Conservation (phyloP, 2,113 vertebrate species). For the Tympanuchus pallidicinctus region DNA sequence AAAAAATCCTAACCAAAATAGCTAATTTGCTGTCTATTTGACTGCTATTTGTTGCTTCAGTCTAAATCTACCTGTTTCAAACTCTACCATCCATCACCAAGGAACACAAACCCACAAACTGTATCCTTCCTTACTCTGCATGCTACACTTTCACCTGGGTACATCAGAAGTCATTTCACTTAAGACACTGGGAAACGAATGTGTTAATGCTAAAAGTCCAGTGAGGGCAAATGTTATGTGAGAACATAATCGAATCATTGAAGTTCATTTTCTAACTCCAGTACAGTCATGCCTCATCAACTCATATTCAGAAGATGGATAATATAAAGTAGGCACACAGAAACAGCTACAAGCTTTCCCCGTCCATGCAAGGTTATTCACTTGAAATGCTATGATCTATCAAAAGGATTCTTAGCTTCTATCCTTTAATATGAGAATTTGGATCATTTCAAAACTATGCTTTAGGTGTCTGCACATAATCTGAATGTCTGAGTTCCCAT, state of each 20-base stretch:
- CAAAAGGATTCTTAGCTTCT: background rate
- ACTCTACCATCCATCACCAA: background rate
- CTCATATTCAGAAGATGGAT: background rate
- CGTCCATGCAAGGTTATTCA: background rate
- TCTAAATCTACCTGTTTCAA: background rate
- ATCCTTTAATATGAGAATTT: background rate
- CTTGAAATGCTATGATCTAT: background rate
- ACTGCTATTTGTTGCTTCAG: slow-evolving; percentile 6
- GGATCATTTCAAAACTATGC: background rate
- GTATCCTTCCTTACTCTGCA: background rate
- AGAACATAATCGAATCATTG: background rate
- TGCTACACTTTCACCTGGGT: background rate
- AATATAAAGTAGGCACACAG: background rate
- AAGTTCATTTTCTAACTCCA: background rate
- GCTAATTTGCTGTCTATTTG: background rate
- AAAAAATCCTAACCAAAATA: background rate
- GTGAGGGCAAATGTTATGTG: background rate
- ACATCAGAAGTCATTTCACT: background rate
- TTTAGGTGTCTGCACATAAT: background rate
- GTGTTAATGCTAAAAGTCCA: background rate
- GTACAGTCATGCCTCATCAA: background rate
- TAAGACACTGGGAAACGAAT: background rate
- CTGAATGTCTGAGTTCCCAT: background rate
- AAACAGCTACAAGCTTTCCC: background rate
- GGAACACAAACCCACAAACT: background rate